These are phyloP conservation scores for Lithophane leautieri DNA, from an alignment of 2,888 invertebrate genomes.

Conservation along the genomic window DNA sequence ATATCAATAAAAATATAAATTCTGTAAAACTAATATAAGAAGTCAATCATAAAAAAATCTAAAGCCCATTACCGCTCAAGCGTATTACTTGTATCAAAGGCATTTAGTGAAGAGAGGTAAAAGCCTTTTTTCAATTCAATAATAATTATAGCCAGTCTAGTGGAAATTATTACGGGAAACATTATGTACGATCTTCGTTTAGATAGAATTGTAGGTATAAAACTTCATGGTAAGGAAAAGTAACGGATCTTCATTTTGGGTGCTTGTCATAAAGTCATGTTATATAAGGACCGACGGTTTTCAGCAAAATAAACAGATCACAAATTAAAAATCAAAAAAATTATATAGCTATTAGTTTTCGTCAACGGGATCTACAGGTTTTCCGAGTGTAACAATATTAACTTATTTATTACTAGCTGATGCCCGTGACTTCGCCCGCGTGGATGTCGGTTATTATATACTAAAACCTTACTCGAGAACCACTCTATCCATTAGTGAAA, in stretches of 20 bases:
- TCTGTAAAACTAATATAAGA: background rate
- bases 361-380: background rate
- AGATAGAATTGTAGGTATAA: constrained; percentile 16
- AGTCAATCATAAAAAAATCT: constrained; percentile 7
- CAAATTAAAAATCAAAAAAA: background rate
- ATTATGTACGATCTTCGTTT: constrained; percentile 22
- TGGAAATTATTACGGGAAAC: constrained; percentile 68
- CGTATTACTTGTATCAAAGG: constrained; percentile 47
- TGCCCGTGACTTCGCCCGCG: too few species aligned
- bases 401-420: background rate
- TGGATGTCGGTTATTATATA: too few species aligned
- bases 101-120: constrained; percentile 45
- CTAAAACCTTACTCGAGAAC: too few species aligned
- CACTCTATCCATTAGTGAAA: too few species aligned
- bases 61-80: constrained; percentile 36
- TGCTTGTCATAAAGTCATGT: background rate
- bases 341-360: background rate
- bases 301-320: too few species aligned
- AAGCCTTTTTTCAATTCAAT: constrained; percentile 66
- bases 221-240: constrained; percentile 21
- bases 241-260: background rate
- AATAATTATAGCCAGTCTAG: constrained; percentile 68
- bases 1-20: background rate
- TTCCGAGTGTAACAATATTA: background rate
- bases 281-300: background rate